These are phyloP conservation scores for Aplysia californica DNA, from an alignment of 1,140 invertebrate genomes.

Conservation along the genomic window DNA sequence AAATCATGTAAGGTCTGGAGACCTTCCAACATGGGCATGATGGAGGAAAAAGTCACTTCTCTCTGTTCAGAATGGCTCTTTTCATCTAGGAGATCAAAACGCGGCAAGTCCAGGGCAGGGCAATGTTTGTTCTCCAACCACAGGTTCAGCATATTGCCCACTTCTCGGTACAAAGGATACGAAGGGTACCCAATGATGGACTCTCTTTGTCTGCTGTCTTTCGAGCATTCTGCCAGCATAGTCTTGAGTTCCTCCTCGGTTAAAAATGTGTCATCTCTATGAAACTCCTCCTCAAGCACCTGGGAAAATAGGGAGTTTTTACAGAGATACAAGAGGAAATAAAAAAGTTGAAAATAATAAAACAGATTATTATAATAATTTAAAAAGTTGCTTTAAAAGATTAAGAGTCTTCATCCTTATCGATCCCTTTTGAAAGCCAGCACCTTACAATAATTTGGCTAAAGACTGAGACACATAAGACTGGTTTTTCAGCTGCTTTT, in stretches of 20 bases:
- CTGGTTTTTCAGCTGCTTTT: not conserved
- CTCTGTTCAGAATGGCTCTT: slow-evolving; percentile 44
- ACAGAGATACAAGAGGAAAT: not conserved
- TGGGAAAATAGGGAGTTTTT: slow-evolving; percentile 20
- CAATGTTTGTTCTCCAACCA: slow-evolving; percentile 50
- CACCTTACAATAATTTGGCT: not conserved
- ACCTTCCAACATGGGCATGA: slow-evolving; percentile 47
- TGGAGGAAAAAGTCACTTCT: slow-evolving; percentile 25
- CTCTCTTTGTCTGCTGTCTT: slow-evolving; percentile 28
- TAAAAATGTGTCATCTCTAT: slow-evolving; percentile 35
- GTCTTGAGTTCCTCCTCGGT: slow-evolving; percentile 34
- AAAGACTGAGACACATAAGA: not conserved
- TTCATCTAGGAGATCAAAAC: slow-evolving; percentile 48
- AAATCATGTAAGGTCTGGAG: slow-evolving; percentile 42
- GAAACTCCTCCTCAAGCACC: slow-evolving; percentile 44
- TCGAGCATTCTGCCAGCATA: slow-evolving; percentile 27
- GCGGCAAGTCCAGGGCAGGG: slow-evolving; percentile 47
- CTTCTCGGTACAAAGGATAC: slow-evolving; percentile 46
- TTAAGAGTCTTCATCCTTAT: not conserved
- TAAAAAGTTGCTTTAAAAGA: not conserved
- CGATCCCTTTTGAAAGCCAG: not conserved
- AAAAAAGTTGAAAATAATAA: not conserved
- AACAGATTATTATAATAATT: not conserved
- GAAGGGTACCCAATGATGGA: slow-evolving; percentile 54
- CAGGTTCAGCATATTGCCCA: slow-evolving; percentile 46